Conservation (phyloP, 2,888 invertebrate genomes). For the Buathra laborator region DNA sequence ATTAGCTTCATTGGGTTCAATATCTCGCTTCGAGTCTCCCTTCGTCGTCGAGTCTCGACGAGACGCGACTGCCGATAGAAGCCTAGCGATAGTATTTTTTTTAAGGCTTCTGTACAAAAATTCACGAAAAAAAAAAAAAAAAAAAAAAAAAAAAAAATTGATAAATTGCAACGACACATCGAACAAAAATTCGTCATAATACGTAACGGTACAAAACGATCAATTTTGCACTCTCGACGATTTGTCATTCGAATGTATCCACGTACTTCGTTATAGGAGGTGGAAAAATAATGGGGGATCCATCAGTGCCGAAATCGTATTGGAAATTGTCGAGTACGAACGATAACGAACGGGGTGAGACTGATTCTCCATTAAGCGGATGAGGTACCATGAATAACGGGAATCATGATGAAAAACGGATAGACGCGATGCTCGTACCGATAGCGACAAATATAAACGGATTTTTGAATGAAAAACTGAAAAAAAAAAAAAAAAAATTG, state of each 20-base stretch:
- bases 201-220: not conserved
- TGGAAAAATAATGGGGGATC: slow-evolving; percentile 10
- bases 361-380: not conserved
- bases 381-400: not conserved
- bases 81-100: too few species aligned
- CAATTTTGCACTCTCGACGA: not conserved
- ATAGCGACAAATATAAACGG: not conserved
- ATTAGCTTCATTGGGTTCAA: slow-evolving; percentile 72
- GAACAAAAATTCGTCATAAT: not conserved
- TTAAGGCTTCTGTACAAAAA: too few species aligned
- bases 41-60: slow-evolving; percentile 31
- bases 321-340: not conserved
- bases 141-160: too few species aligned
- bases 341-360: slow-evolving; percentile 23
- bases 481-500: not conserved
- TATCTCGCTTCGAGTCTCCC: slow-evolving; percentile 58
- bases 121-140: too few species aligned
- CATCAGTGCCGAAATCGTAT: not conserved
- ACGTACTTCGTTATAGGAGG: not conserved
- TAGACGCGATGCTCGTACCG: not conserved
- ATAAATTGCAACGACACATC: not conserved
- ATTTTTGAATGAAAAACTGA: not conserved
- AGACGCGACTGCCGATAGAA: too few species aligned
- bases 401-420: not conserved
- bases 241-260: slow-evolving; percentile 13